A percentile compares a stretch with the other conserved stretches of the same genome.
Conservation (phyloP, 2,888 invertebrate species). For the Caenorhabditis sinica region DNA sequence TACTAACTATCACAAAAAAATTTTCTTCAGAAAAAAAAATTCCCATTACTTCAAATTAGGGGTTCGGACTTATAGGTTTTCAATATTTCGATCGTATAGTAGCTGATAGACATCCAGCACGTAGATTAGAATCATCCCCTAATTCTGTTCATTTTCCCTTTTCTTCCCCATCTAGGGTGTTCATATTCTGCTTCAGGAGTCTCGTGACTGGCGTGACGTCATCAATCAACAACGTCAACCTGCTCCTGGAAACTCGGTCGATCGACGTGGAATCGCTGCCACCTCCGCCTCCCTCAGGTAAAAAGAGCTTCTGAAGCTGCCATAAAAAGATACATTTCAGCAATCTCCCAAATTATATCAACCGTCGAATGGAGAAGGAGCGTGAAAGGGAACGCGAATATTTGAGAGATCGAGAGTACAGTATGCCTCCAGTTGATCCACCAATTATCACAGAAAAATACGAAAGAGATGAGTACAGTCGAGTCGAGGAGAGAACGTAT, state of each 20-base stretch:
- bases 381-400: constrained; percentile 35
- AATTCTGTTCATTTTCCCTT: neutral
- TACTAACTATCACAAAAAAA: constrained; percentile 28
- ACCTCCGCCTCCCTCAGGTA: constrained; percentile 51
- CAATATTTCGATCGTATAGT: neutral
- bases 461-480: constrained; percentile 67
- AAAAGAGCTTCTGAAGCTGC: neutral
- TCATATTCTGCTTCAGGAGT: constrained; percentile 61
- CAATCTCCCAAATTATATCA: constrained; percentile 71
- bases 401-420: constrained; percentile 39
- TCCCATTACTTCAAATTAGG: neutral
- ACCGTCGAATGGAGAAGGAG: constrained; percentile 66
- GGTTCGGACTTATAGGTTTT: neutral
- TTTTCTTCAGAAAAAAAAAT: neutral
- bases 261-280: constrained; percentile 57
- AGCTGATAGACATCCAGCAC: neutral
- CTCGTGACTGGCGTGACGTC: constrained; percentile 74
- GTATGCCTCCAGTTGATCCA: constrained; percentile 44
- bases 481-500: constrained; percentile 57
- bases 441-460: constrained; percentile 61
- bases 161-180: neutral
- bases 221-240: constrained; percentile 76
- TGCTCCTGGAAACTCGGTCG: constrained; percentile 67
- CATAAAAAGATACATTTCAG: constrained; percentile 32
- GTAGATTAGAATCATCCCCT: neutral